phyloP scores from a whole-genome alignment of 2,113 vertebrate species.

The Fregata magnificens region DNA sequence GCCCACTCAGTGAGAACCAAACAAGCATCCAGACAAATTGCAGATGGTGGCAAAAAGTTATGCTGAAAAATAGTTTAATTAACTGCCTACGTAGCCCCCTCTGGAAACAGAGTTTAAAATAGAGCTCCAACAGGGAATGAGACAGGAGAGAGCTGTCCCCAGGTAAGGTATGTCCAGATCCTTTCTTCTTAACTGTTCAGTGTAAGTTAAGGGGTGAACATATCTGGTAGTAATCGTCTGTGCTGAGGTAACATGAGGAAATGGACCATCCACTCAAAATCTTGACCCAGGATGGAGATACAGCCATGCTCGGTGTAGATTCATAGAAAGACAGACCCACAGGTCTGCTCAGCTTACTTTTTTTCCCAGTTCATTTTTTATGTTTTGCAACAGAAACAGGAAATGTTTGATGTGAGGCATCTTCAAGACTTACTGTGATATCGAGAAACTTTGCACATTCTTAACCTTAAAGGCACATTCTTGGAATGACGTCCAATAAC shows the following conservation, averaged over 20 bases:
- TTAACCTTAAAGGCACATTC: conserved; percentile 58
- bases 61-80: background rate
- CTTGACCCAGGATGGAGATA: background rate
- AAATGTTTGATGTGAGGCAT: conserved; percentile 61
- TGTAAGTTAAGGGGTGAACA: background rate
- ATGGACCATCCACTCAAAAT: background rate
- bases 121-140: background rate
- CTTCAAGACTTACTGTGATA: conserved; percentile 36
- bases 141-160: background rate
- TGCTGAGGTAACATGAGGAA: background rate
- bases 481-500: conserved; percentile 40
- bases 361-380: background rate
- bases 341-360: background rate
- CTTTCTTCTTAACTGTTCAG: background rate
- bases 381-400: conserved; percentile 44
- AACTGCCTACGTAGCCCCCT: background rate
- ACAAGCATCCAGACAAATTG: background rate
- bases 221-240: background rate
- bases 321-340: background rate
- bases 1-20: background rate
- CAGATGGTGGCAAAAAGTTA: background rate
- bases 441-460: conserved; percentile 32
- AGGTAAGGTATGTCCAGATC: background rate
- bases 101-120: background rate
- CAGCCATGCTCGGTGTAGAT: background rate